These are phyloP conservation scores for Caenorhabditis sulstoni DNA, from an alignment of 2,888 invertebrate genomes.

Conservation along the genomic window DNA sequence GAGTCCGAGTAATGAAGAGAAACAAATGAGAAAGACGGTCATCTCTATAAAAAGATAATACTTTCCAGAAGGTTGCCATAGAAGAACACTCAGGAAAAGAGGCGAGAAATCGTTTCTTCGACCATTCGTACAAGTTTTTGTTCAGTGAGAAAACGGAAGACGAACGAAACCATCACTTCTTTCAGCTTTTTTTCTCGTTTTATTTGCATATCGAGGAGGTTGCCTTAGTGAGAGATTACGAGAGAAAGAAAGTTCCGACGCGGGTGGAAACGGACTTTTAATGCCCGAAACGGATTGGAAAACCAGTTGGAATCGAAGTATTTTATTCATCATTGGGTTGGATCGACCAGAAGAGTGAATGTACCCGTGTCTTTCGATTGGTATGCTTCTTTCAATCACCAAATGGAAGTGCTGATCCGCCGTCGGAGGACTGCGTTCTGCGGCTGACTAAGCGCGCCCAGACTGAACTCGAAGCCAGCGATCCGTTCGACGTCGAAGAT, in stretches of 20 bases:
- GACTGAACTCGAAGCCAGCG: conserved; percentile 41
- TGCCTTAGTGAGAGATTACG: no score
- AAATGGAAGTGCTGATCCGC: conserved; percentile 33
- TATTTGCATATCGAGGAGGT: no score
- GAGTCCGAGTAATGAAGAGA: not conserved
- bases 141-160: no score
- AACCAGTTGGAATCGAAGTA: not conserved
- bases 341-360: conserved; percentile 6
- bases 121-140: no score
- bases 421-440: conserved; percentile 40
- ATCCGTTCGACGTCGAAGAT: conserved; percentile 53
- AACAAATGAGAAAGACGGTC: no score
- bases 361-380: conserved; percentile 17
- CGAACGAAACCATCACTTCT: no score
- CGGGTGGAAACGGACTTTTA: no score
- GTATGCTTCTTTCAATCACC: conserved; percentile 28
- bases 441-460: conserved; percentile 32
- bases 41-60: not conserved
- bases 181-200: no score
- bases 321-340: conserved; percentile 19
- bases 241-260: no score
- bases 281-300: not conserved
- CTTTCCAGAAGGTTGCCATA: not conserved
- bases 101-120: no score
- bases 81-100: not conserved